phyloP scores from a whole-genome alignment of 1,140 invertebrate genomes.

The Aphis craccivora region DNA sequence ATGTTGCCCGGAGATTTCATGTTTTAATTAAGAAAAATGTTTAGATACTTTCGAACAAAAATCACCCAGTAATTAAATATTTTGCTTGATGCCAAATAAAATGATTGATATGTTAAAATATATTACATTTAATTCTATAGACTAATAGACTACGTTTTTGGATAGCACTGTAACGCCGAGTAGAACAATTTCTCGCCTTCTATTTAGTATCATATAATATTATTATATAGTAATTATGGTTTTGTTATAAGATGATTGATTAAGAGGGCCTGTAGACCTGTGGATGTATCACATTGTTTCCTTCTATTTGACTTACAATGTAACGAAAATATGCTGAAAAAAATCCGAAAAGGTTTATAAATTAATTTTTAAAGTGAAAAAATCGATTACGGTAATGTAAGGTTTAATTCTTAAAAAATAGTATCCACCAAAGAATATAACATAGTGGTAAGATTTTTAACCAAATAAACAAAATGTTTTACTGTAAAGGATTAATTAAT shows the following conservation, averaged over 20 bases:
- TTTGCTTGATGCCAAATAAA: not conserved
- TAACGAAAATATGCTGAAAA: no score
- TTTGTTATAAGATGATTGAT: no score
- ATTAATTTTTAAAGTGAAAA: not conserved
- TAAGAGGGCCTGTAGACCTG: no score
- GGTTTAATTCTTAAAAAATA: not conserved
- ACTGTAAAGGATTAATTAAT: not conserved
- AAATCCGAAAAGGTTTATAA: not conserved
- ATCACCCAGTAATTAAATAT: not conserved
- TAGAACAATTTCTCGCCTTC: no score
- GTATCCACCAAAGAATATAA: not conserved
- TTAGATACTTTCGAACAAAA: no score
- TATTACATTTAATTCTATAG: not conserved
- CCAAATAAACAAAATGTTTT: not conserved
- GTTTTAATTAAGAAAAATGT: not conserved
- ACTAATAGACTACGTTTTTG: not conserved
- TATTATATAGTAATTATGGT: no score
- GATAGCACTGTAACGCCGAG: no score
- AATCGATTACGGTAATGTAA: not conserved
- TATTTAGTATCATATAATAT: no score
- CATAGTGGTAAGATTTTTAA: not conserved
- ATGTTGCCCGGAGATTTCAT: not conserved
- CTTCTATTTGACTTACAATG: no score
- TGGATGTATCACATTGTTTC: no score
- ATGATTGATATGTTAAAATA: not conserved